A percentile compares a stretch with the other conserved stretches of the same genome.
These are phyloP conservation scores for Ophioderma brevispina DNA, from an alignment of 35 echinoderm and acorn worm species.

Conservation along the genomic window DNA sequence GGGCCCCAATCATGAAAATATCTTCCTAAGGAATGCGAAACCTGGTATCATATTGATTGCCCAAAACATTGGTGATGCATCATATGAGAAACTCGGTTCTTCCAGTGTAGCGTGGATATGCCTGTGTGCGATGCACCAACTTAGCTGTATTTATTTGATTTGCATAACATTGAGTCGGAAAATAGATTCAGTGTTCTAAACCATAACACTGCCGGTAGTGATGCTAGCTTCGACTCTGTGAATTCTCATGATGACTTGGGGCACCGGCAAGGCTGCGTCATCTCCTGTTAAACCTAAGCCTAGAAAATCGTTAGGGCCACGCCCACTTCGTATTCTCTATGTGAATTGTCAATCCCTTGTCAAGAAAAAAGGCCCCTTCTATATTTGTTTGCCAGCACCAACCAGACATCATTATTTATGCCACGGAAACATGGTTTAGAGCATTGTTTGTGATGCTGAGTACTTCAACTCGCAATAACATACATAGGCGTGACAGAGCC, in stretches of 20 bases:
- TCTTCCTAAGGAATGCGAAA: no score
- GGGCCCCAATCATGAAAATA: no score
- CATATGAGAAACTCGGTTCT: not conserved
- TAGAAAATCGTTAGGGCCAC: not conserved
- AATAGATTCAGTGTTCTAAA: not conserved
- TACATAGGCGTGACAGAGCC: not conserved
- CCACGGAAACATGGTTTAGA: not conserved
- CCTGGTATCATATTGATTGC: no score
- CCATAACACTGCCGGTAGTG: not conserved
- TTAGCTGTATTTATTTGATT: not conserved
- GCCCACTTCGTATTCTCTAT: not conserved
- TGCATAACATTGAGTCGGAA: not conserved
- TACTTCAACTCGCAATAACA: not conserved
- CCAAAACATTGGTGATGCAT: not conserved
- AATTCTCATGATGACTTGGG: not conserved
- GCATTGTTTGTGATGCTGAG: not conserved
- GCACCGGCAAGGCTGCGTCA: not conserved
- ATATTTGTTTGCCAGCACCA: not conserved
- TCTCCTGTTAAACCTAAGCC: not conserved
- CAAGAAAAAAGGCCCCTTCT: not conserved
- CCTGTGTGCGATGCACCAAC: not conserved
- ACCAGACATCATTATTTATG: not conserved
- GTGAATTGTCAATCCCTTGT: not conserved
- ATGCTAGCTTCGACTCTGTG: not conserved
- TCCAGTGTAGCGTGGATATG: not conserved